Evolutionary conservation across 2,888 invertebrate species (phyloP).

Genomic region (Phytoseiulus persimilis): DNA sequence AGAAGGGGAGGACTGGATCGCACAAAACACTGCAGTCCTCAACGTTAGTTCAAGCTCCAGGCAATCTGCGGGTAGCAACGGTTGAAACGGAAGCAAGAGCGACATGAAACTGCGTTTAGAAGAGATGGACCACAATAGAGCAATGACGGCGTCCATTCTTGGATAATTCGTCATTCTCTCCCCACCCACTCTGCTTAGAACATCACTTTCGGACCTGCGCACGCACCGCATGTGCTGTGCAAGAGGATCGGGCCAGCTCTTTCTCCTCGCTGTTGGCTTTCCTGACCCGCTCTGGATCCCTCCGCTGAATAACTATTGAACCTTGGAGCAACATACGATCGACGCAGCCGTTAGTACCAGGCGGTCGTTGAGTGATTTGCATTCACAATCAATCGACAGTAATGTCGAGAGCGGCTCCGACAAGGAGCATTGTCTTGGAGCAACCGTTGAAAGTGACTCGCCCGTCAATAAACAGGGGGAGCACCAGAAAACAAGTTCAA

Average conservation of each 20-base stretch:
- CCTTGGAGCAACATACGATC: background rate
- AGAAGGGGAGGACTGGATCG: background rate
- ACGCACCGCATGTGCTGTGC: too few species aligned
- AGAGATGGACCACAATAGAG: background rate
- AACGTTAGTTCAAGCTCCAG: background rate
- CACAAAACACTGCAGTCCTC: background rate
- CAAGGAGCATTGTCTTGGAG: background rate
- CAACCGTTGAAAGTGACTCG: background rate
- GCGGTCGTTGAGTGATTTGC: background rate
- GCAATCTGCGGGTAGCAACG: background rate
- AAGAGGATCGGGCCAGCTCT: too few species aligned
- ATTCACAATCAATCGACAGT: background rate
- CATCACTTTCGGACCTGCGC: too few species aligned
- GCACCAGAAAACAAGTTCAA: background rate
- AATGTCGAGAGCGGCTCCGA: background rate
- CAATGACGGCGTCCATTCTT: background rate
- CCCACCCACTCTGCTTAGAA: too few species aligned
- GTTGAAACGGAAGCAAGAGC: background rate
- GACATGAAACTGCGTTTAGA: background rate
- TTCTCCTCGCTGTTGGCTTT: too few species aligned
- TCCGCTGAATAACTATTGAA: too few species aligned
- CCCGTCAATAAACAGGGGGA: background rate
- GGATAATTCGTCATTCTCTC: background rate
- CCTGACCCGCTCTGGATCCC: too few species aligned
- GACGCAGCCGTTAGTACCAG: background rate